phyloP scores from a whole-genome alignment of 2,113 vertebrate species.

The Hippoglossus stenolepis region DNA sequence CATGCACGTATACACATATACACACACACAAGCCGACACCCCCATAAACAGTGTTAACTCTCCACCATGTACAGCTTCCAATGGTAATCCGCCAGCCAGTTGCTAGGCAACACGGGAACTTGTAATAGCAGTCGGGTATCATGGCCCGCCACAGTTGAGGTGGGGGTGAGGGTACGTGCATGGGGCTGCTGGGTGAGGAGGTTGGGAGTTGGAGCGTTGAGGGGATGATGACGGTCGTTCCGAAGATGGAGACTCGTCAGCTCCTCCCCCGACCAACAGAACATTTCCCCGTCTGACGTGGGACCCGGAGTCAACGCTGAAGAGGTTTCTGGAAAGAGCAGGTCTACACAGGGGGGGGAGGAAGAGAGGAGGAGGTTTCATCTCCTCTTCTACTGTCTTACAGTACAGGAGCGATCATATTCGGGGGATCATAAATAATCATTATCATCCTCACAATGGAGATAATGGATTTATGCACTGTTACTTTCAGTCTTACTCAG shows the following conservation, averaged over 20 bases:
- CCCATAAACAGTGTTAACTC: slow-evolving; percentile 69
- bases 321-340: slow-evolving; percentile 19
- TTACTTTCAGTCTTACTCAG: too few species aligned
- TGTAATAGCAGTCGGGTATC: slow-evolving; percentile 63
- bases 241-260: slow-evolving; percentile 25
- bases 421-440: too few species aligned
- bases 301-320: slow-evolving; percentile 25
- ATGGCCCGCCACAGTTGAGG: slow-evolving; percentile 40
- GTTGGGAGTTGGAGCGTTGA: neutral
- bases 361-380: neutral
- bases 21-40: slow-evolving; percentile 12
- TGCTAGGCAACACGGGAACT: slow-evolving; percentile 82
- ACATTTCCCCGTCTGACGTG: slow-evolving; percentile 13
- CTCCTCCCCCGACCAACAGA: slow-evolving; percentile 1
- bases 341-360: neutral
- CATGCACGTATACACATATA: slow-evolving; percentile 1
- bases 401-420: neutral
- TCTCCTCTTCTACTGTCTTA: neutral
- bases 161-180: slow-evolving; percentile 27
- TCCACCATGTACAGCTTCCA: slow-evolving; percentile 48
- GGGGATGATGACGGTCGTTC: neutral
- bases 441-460: too few species aligned
- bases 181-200: slow-evolving; percentile 30
- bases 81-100: slow-evolving; percentile 72
- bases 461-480: too few species aligned